These are phyloP conservation scores for Conus betulinus DNA, from an alignment of 1,140 invertebrate genomes.

Conservation along the genomic window DNA sequence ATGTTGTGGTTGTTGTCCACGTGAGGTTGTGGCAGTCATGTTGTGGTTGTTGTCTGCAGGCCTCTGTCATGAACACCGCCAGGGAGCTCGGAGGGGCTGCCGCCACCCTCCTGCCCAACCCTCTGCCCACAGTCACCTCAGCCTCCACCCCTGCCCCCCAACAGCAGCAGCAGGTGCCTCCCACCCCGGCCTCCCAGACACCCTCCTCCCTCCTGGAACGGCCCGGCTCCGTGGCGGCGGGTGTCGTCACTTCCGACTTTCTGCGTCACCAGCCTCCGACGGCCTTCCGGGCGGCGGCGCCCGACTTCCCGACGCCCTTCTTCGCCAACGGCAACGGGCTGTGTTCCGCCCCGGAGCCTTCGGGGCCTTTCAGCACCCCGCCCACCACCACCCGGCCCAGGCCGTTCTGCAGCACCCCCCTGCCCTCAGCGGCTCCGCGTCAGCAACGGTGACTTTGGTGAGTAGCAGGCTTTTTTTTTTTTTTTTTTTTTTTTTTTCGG, in stretches of 20 bases:
- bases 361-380: constrained; percentile 70
- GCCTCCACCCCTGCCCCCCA: constrained; percentile 48
- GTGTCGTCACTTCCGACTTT: constrained; percentile 63
- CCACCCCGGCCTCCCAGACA: constrained; percentile 60
- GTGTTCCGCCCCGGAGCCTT: constrained; percentile 62
- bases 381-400: constrained; percentile 70
- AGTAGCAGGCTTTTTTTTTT: constrained; percentile 20
- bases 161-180: constrained; percentile 54
- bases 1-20: no score
- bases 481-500: no score
- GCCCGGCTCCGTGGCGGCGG: constrained; percentile 62
- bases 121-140: constrained; percentile 43
- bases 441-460: constrained; percentile 70
- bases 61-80: constrained; percentile 55
- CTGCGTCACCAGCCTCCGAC: constrained; percentile 67
- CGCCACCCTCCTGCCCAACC: constrained; percentile 52
- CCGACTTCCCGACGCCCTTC: constrained; percentile 62
- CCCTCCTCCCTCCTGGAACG: constrained; percentile 42
- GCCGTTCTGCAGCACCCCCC: constrained; percentile 63
- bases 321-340: constrained; percentile 73
- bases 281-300: constrained; percentile 60
- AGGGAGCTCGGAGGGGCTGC: constrained; percentile 38
- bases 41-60: constrained; percentile 46
- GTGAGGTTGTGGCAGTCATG: no score
- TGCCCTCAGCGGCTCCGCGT: constrained; percentile 58